Base-by-base conservation (phyloP, 2,888 invertebrate species). In the Diloba caeruleocephala region DNA sequence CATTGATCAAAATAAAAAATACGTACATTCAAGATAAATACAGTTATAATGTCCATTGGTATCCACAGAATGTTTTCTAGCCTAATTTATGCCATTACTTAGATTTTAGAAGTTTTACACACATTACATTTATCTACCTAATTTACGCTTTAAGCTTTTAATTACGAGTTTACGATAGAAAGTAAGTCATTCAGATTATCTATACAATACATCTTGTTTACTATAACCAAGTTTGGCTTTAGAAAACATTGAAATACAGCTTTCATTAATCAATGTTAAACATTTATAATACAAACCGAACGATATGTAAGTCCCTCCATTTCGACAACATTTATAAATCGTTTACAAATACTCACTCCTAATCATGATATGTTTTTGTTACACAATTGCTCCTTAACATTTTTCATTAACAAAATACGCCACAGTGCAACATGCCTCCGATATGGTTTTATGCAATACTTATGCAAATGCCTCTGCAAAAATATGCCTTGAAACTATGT, bases 341-440 rank as follows among this genome's bases (percentile, higher is more conserved):
- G 72, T 76, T 79, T 79, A 83, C 66, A 84, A 82, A 81, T 79
- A 87, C 78, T 90, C 89, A 92, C 89, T 85, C 82, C 82, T 85
- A 82, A 76, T 79, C 75, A 87, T 92, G 92, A 92, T 92, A 92
- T 92, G 92, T 92, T 88, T 88, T 81, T 80, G 90, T 92, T 90
- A 82, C 88, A 73, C 63, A 68, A 77, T 79, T 80, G 79, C 76
- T 80, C 80, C 79, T 70, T 64, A 70, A 53, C 29, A 53, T 55
- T 57, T 68, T 53, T 60, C 53, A 50, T 54, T 54, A 58, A 68
- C 42, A 38, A 54, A 66, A 44, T 57, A 62, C 37, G 39, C 45
- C 63, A 59, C 41, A 50, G 46, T 38, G 55, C 65, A 71, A 63
- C 49, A 51, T 61, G 49, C 62, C 46, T 45, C 6, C 10, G 32